These are phyloP conservation scores for Gymnothorax javanicus DNA, from an alignment of 2,797 vertebrate species.

Conservation along the genomic window DNA sequence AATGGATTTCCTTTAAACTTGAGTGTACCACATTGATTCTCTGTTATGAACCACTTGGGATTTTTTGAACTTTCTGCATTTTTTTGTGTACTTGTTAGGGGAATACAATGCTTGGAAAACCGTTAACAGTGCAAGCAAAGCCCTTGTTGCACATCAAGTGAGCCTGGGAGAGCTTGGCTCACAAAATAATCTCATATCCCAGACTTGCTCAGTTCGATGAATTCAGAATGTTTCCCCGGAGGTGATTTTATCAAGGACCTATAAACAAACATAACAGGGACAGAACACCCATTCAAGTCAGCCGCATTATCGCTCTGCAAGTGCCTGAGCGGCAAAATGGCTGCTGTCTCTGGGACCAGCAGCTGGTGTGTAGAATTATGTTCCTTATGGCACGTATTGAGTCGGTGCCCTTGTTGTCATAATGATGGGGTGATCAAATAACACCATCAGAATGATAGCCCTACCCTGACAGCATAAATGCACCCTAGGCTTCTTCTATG, in stretches of 20 bases:
- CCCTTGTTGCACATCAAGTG: neutral
- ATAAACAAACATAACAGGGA: conserved; percentile 8
- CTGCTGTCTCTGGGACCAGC: neutral
- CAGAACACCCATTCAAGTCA: neutral
- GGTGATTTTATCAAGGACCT: conserved; percentile 4
- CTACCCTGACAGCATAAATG: neutral
- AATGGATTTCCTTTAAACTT: neutral
- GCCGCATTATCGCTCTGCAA: neutral
- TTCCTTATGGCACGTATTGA: neutral
- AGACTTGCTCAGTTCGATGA: neutral
- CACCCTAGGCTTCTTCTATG: neutral
- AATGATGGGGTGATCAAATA: neutral
- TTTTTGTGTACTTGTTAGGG: neutral
- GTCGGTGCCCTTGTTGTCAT: neutral
- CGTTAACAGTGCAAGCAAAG: neutral
- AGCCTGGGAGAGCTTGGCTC: neutral
- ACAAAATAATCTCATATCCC: neutral
- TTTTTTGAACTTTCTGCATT: neutral
- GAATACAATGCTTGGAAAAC: neutral
- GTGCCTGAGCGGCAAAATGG: neutral
- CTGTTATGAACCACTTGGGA: neutral
- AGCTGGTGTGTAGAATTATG: neutral
- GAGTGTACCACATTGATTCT: neutral
- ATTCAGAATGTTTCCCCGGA: neutral
- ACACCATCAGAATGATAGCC: neutral